Conservation (phyloP, 2,113 vertebrate species). For the Gallinago jamesoni region DNA sequence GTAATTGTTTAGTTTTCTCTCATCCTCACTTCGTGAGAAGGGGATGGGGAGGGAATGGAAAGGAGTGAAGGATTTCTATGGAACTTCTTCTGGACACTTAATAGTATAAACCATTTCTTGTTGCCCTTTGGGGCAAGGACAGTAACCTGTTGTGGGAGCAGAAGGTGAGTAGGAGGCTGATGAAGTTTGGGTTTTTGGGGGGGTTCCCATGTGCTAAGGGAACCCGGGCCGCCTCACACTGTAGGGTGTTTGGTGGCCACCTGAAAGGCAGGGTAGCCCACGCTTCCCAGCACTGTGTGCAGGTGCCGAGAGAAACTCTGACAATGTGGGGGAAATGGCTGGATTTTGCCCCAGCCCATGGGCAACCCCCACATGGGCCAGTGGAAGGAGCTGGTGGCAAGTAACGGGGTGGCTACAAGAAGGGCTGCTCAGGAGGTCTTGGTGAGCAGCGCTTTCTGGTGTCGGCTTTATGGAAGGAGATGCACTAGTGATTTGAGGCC, state of each 20-base stretch:
- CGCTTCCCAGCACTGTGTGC: not conserved
- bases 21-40: not conserved
- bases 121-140: not conserved
- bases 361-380: rapidly evolving
- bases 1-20: not conserved
- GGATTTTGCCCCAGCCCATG: not conserved
- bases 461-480: rapidly evolving
- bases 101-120: not conserved
- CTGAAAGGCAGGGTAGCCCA: not conserved
- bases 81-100: not conserved
- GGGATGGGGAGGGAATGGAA: not conserved
- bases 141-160: not conserved
- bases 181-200: rapidly evolving
- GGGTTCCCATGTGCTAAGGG: rapidly evolving
- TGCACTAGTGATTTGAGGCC: not conserved
- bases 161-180: not conserved
- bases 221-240: not conserved
- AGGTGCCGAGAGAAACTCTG: not conserved
- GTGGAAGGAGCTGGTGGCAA: not conserved
- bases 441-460: not conserved
- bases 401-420: not conserved
- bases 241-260: rapidly evolving
- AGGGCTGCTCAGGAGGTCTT: not conserved
- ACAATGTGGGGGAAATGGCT: rapidly evolving
- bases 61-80: not conserved